Evolutionary conservation across 2,888 invertebrate species (phyloP).

Genomic region (Chymomyza amoena): DNA sequence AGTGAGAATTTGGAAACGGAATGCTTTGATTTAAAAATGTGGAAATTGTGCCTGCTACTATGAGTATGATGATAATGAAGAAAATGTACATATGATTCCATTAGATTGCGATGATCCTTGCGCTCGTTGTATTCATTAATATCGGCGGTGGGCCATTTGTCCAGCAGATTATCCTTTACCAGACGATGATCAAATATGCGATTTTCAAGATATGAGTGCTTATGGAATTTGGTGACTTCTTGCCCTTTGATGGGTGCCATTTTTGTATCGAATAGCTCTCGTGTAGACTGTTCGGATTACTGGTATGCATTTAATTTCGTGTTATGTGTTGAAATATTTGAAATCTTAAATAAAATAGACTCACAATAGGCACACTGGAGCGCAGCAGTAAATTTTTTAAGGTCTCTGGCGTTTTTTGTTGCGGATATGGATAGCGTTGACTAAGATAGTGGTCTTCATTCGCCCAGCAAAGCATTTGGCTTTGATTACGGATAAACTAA

Average conservation of each 20-base stretch:
- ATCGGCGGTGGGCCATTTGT: conserved; percentile 74
- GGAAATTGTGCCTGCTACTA: not conserved
- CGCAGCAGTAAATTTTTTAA: conserved; percentile 74
- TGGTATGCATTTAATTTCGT: conserved; percentile 52
- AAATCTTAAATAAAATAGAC: conserved; percentile 48
- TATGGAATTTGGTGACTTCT: conserved; percentile 61
- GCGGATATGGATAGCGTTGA: conserved; percentile 71
- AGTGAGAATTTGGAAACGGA: not conserved
- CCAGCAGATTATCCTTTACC: conserved; percentile 77
- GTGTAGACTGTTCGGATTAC: not conserved
- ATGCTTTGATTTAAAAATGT: not conserved
- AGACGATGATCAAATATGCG: conserved; percentile 77
- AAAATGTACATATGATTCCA: conserved; percentile 77
- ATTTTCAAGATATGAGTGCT: conserved; percentile 76
- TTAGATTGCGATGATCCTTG: conserved; percentile 78
- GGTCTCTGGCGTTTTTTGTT: conserved; percentile 68
- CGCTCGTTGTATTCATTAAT: conserved; percentile 73
- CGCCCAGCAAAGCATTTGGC: conserved; percentile 76
- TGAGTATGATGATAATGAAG: not conserved
- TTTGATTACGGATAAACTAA: conserved; percentile 2
- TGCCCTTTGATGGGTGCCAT: conserved; percentile 62
- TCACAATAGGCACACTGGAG: conserved; percentile 78
- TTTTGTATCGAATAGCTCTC: not conserved
- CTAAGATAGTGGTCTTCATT: conserved; percentile 72
- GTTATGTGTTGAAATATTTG: not conserved